phyloP scores from a whole-genome alignment of 2,113 vertebrate species.

The Isichthys henryi region DNA sequence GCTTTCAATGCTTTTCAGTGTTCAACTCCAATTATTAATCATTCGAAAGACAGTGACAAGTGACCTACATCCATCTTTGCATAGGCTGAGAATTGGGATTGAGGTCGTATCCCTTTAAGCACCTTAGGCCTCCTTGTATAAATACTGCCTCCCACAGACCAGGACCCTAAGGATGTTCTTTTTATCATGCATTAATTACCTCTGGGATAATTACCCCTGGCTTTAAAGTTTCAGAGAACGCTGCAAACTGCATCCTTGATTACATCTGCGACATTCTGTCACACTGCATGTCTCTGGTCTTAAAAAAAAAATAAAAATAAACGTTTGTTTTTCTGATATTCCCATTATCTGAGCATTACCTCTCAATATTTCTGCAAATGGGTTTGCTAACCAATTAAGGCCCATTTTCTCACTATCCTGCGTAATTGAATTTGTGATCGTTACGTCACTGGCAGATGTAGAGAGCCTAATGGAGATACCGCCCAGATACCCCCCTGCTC shows the following conservation, averaged over 20 bases:
- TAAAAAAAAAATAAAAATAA: neutral
- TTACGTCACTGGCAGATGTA: neutral
- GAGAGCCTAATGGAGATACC: neutral
- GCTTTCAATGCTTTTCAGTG: neutral
- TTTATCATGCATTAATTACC: neutral
- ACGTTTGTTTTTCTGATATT: neutral
- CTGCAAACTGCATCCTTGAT: neutral
- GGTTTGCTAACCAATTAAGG: constrained; percentile 10
- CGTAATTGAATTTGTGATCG: neutral
- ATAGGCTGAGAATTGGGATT: neutral
- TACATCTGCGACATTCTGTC: neutral
- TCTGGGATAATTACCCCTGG: neutral
- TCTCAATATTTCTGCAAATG: constrained; percentile 5
- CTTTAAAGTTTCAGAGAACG: neutral
- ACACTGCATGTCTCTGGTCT: neutral
- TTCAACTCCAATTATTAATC: neutral
- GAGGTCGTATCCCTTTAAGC: neutral
- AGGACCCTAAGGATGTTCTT: neutral
- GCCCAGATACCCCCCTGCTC: neutral
- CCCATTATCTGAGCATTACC: neutral
- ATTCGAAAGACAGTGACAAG: neutral
- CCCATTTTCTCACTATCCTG: neutral
- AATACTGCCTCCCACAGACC: neutral
- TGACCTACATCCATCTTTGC: neutral
- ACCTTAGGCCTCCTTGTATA: neutral